These are phyloP conservation scores for Poecile atricapillus DNA, from an alignment of 2,113 vertebrate species.

Conservation along the genomic window DNA sequence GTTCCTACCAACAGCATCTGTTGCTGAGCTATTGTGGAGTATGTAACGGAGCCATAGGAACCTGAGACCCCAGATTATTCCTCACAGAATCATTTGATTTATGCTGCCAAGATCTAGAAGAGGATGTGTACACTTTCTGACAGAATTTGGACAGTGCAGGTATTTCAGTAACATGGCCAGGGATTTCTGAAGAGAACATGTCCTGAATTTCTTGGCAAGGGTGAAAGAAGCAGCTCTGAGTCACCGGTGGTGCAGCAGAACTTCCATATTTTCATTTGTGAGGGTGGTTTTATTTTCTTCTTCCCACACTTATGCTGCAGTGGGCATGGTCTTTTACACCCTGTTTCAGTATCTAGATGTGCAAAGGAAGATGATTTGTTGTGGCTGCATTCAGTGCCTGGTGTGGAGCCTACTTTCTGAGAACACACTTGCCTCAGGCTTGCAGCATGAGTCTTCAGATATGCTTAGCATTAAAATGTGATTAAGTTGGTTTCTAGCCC, in stretches of 20 bases:
- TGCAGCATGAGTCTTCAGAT: slow-evolving; percentile 3
- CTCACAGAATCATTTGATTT: background rate
- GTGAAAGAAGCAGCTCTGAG: background rate
- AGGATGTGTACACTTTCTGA: background rate
- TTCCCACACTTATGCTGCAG: background rate
- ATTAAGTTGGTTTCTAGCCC: background rate
- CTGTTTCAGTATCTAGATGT: background rate
- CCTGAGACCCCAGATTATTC: background rate
- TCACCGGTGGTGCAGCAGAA: background rate
- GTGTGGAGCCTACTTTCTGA: background rate
- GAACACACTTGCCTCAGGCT: background rate
- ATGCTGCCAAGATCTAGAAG: background rate
- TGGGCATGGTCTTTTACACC: background rate
- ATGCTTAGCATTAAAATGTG: slow-evolving; percentile 22
- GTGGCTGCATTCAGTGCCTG: background rate
- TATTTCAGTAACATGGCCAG: background rate
- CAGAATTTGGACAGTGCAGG: background rate
- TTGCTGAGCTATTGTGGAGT: background rate
- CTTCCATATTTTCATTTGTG: background rate
- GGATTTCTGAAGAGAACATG: background rate
- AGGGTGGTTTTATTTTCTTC: background rate
- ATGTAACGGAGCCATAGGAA: background rate
- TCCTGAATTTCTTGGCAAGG: background rate
- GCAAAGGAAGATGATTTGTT: background rate
- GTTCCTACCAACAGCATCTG: background rate